Base-by-base conservation (phyloP, 2,888 invertebrate species). In the Diarsia dahlii region DNA sequence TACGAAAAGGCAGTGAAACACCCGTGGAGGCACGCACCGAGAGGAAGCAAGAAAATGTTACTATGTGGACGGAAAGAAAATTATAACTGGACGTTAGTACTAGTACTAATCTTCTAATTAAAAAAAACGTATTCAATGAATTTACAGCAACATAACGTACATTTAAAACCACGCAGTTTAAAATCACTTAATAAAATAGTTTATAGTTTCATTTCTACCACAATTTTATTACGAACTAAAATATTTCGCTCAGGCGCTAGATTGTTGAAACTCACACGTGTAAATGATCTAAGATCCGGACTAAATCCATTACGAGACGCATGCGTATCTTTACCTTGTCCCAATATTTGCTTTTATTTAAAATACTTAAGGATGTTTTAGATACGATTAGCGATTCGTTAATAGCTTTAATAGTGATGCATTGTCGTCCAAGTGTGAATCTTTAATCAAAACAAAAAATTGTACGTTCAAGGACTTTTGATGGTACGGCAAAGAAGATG, bases 401-500 rank as follows among this genome's bases (percentile, higher is more conserved):
- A 82, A 76, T 82, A 85, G 69, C 65, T 66, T 71, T 76, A 65
- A 81, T 76, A 78, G 73, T 39, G 46, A 39, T 74, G 65, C 68
- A 76, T 80, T 84, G 69, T 84, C 77, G 50, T 39, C 12, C 66
- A 39, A 71, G 78, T 86, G 74, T 86, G 56, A 84, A 84, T 74
- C 52, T 75, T 81, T 66, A 76, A 74, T 75, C 48, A 81, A 81
- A 71, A 81, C 76, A 81, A 79, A 80, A 80, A 81, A 65, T 65
- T n/a, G 58, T 74, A 58, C 34, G 63, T 74, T 78, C 83, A 87
- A 87, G 81, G 82, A 82, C 75, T 68, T 69, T 64, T 34, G 48
- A 58, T 60, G 68, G 58, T 78, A 68, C 69, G 80, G 48, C 62
- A 15, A 18, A 50, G 66, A 69, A 71, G 79, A 93, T 91, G 93